Conservation (phyloP, 1,140 invertebrate species). For the Trichonephila inaurata region DNA sequence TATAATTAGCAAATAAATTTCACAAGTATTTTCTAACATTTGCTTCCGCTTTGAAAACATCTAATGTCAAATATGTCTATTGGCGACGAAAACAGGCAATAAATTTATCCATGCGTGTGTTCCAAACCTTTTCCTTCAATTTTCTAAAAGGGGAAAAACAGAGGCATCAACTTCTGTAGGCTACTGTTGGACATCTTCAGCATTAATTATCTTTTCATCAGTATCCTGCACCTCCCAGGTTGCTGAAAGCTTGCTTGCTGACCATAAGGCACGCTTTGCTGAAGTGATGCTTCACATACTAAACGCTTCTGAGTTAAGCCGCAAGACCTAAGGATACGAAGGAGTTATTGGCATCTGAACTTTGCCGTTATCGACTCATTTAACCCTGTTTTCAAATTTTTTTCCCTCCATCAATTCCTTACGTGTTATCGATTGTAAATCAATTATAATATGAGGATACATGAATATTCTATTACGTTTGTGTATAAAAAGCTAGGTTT, state of each 20-base stretch:
- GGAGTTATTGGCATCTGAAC: constrained; percentile 6
- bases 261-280: background rate
- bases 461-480: background rate
- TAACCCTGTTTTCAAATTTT: background rate
- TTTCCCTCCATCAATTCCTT: background rate
- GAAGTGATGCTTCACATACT: background rate
- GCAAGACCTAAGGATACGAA: background rate
- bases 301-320: background rate
- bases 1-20: background rate
- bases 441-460: too few relatives aligned
- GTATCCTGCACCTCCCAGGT: background rate
- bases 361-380: background rate
- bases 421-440: background rate
- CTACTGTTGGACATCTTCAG: background rate
- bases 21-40: background rate
- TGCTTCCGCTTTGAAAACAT: background rate
- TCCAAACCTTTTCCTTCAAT: background rate
- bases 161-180: background rate
- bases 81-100: background rate
- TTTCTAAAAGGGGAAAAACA: background rate
- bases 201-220: background rate
- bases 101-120: background rate
- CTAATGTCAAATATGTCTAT: background rate
- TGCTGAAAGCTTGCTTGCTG: background rate
- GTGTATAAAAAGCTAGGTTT: background rate